Evolutionary conservation across 2,113 vertebrate genomes (phyloP).

Genomic region (Brienomyrus brachyistius): DNA sequence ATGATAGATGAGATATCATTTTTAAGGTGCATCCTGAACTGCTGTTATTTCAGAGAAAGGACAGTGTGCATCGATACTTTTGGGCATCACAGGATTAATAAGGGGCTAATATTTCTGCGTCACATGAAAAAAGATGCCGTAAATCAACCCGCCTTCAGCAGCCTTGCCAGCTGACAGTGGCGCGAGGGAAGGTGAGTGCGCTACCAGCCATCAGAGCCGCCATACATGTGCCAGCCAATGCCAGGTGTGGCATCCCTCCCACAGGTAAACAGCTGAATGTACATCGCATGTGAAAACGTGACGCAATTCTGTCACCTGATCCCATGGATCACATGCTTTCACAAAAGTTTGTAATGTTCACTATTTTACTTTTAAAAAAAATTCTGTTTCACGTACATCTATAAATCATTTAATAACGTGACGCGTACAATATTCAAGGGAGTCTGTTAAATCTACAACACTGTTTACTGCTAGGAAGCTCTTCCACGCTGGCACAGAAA

Average conservation of each 20-base stretch:
- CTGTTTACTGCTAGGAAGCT: neutral
- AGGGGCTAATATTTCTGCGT: no score
- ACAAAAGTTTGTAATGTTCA: neutral
- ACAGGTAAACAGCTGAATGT: neutral
- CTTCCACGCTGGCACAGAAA: neutral
- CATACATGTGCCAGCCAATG: neutral
- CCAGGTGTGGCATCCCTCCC: neutral
- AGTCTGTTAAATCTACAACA: neutral
- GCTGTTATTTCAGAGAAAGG: no score
- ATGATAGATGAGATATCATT: no score
- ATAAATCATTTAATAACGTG: neutral
- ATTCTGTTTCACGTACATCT: neutral
- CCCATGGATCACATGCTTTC: neutral
- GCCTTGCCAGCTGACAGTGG: neutral
- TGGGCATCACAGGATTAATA: no score
- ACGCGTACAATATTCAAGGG: neutral
- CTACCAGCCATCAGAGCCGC: neutral
- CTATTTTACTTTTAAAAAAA: neutral
- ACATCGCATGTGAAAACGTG: neutral
- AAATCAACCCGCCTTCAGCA: no score
- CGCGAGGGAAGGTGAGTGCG: neutral
- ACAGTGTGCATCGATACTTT: no score
- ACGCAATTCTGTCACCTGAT: neutral
- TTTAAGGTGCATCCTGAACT: no score
- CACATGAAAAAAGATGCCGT: no score